phyloP scores from a whole-genome alignment of 1,140 invertebrate genomes.

The Sweltsa coloradensis region DNA sequence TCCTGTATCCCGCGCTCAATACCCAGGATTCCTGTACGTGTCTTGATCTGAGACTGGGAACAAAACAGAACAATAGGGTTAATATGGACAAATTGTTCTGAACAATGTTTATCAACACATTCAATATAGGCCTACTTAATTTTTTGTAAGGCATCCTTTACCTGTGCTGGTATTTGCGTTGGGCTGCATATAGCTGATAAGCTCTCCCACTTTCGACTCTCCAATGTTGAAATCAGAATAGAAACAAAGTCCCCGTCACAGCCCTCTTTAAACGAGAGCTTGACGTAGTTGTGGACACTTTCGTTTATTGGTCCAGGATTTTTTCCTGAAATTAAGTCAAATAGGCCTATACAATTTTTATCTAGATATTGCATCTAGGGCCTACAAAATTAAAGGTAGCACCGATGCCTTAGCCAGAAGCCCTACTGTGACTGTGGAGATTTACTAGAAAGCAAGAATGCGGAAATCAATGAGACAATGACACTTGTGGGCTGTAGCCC shows the following conservation, averaged over 20 bases:
- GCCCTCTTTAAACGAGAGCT: conserved; percentile 80
- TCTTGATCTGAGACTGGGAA: conserved; percentile 38
- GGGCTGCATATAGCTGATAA: conserved; percentile 17
- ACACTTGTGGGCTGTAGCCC: background rate
- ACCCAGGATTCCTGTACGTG: conserved; percentile 82
- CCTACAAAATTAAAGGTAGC: conserved; percentile 16
- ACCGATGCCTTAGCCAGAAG: background rate
- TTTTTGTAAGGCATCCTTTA: background rate
- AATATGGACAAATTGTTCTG: conserved; percentile 18
- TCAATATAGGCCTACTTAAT: background rate
- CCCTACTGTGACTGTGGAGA: conserved; percentile 13
- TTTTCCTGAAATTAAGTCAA: conserved; percentile 38
- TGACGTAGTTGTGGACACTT: conserved; percentile 62
- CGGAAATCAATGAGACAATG: background rate
- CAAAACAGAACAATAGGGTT: background rate
- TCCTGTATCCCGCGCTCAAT: conserved; percentile 88
- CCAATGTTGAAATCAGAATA: conserved; percentile 45
- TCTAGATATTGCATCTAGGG: conserved; percentile 16
- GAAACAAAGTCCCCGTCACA: conserved; percentile 56
- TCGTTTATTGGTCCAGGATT: conserved; percentile 57
- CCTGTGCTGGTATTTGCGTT: conserved; percentile 18
- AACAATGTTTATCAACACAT: conserved; percentile 14
- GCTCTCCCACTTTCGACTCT: conserved; percentile 48
- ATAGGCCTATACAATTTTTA: conserved; percentile 8
- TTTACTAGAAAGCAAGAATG: background rate